Evolutionary conservation across 2,888 invertebrate genomes (phyloP), one percentile per base, ranked within the genome.

Genomic region (Chalcis sispes): DNA sequence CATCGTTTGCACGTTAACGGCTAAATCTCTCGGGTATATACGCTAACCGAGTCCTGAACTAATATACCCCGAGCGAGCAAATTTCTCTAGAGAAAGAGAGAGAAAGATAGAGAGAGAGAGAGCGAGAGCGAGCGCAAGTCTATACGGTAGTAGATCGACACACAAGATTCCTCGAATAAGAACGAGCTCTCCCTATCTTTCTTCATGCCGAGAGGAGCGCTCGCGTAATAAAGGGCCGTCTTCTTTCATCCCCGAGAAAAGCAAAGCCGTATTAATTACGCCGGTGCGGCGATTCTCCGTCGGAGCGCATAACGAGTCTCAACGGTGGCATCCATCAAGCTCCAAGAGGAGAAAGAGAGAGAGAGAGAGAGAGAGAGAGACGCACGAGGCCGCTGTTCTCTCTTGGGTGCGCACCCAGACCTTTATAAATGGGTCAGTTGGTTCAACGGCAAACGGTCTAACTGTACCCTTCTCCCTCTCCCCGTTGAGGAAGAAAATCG

Each of bases 361-460:
- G 52, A 66, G 52, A 52, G 50, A 29, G 46, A 62, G n/a, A 23
- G 27, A 13, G n/a, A 3, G n/a, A n/a, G n/a, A n/a, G n/a, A n/a
- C n/a, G n/a, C n/a, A n/a, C n/a, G n/a, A n/a, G n/a, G n/a, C n/a
- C n/a, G n/a, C n/a, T n/a, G n/a, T n/a, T n/a, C n/a, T n/a, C 25
- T 56, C 46, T 25, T 36, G 29, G 2, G 7, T 1, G 54, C 66
- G 52, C 62, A 23, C 7, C 8, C 27, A 27, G 62, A 52, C 61
- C 40, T 46, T 40, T 25, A 40, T 72, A 80, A 81, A 81, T 79
- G 62, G 81, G 80, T 81, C 79, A 79, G 72, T 78, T 77, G 73
- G 75, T 56, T 64, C 72, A 50, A 40, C 27, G 27, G 7, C 58
- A 23, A 15, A 27, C 36, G 18, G 65, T 67, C 58, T 79, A 81